Base-by-base conservation (phyloP, 2,888 invertebrate species). In the Drosophila rubida region DNA sequence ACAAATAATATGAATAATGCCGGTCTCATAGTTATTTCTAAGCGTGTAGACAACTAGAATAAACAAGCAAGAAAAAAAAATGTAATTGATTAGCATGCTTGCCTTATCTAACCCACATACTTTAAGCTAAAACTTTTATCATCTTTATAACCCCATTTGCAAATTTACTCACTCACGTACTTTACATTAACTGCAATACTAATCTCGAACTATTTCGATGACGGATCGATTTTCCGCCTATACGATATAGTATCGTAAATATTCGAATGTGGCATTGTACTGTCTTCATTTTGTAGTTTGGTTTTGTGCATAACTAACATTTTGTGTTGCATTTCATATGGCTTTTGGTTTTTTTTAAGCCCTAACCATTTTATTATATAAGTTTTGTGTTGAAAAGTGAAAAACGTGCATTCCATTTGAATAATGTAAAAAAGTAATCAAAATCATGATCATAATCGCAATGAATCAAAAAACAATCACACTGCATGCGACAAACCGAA, bases 111-210 rank as follows among this genome's bases (percentile, higher is more conserved):
- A 51, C 51, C 32, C n/a, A 53, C 27, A 22, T 59, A 48, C 8
- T 30, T 48, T 48, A 57, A 57, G 46, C 37, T 37, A 16, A n/a
- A 32, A 16, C 23, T 42, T 41, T 14, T 30, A 32, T 22, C 25
- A 53, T 49, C 25, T 53, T 49, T 74, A 57, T 74, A 62, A 53
- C 23, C 14, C 16, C 16, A 22, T 27, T 30, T 13, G 8, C 4
- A 8, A 23, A 2, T 11, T 35, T 13, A 39, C 39, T 16, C 16
- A 16, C 11, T 9, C 37, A 14, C 8, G 14, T 2, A 35, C 9
- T 44, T 41, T 16, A 16, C 49, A 2, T 27, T 5, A 49, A 50
- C 45, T 25, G 3, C 44, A 55, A 23, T 42, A 46, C 35, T 22
- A 6, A 25, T 69, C 39, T 32, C 41, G 39, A 41, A 57, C 23